Conservation (phyloP, 1,140 invertebrate genomes). For the Drosophila azteca region DNA sequence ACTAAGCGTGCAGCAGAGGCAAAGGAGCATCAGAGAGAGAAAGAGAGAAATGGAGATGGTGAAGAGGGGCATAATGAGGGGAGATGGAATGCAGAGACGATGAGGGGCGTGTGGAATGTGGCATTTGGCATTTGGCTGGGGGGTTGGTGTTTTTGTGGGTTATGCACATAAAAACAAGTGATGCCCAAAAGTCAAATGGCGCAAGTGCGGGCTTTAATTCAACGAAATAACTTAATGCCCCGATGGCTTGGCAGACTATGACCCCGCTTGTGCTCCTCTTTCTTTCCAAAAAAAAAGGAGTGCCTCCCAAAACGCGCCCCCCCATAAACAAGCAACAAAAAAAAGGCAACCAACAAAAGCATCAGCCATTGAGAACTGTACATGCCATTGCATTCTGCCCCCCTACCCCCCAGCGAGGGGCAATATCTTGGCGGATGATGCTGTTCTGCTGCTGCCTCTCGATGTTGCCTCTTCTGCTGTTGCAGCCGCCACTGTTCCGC, state of each 20-base stretch:
- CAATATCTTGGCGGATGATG: slow-evolving; percentile 53
- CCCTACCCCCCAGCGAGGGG: not conserved
- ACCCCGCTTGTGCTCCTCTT: slow-evolving; percentile 8
- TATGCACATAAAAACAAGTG: slow-evolving; percentile 65
- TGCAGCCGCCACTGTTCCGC: no score
- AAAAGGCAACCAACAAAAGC: slow-evolving; percentile 28
- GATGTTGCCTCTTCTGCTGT: no score
- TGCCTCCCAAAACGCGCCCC: not conserved
- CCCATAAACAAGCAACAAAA: slow-evolving; percentile 9
- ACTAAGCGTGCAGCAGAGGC: slow-evolving; percentile 50
- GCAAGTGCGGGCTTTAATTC: slow-evolving; percentile 71
- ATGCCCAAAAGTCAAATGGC: slow-evolving; percentile 67
- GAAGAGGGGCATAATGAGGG: no score
- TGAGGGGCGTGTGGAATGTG: no score
- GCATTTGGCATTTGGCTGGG: not conserved
- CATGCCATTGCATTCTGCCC: slow-evolving; percentile 48
- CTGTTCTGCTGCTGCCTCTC: slow-evolving; percentile 21
- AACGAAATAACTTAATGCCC: slow-evolving; percentile 75
- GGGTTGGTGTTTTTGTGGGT: slow-evolving; percentile 18
- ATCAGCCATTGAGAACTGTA: slow-evolving; percentile 35
- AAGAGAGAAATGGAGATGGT: not conserved
- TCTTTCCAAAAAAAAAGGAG: no score
- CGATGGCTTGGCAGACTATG: slow-evolving; percentile 63
- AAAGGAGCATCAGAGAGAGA: not conserved
- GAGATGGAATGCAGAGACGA: no score